phyloP scores from a whole-genome alignment of 2,797 vertebrate genomes.

The Mormyrops attenuatus region DNA sequence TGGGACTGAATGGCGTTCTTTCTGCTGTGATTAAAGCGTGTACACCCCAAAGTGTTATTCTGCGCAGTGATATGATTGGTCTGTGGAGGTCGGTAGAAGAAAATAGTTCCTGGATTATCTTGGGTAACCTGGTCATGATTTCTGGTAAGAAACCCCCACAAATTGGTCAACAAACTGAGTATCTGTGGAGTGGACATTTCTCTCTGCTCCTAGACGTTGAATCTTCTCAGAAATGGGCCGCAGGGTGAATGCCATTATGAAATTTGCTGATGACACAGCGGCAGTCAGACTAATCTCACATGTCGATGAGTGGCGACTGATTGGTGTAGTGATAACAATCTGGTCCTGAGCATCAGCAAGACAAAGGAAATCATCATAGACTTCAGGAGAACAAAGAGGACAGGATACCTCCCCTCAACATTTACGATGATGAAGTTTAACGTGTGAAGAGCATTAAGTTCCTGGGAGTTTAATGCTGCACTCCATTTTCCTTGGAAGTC shows the following conservation, averaged over 20 bases:
- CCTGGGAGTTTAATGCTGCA: neutral
- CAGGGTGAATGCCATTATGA: neutral
- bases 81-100: neutral
- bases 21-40: neutral
- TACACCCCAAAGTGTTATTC: neutral
- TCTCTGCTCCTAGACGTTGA: neutral
- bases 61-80: neutral
- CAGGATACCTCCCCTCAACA: neutral
- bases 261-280: neutral
- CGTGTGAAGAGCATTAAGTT: neutral
- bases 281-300: neutral
- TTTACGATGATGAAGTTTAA: neutral
- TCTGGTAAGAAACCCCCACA: neutral
- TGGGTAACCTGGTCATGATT: neutral
- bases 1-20: too few relatives aligned
- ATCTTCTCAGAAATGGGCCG: neutral
- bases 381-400: neutral
- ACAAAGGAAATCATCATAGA: neutral
- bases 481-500: neutral
- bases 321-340: neutral
- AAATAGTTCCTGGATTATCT: neutral
- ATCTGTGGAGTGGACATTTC: neutral
- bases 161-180: neutral
- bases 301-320: neutral
- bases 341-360: neutral